phyloP scores from a whole-genome alignment of 1,140 invertebrate species.

The Laupala kohalensis region DNA sequence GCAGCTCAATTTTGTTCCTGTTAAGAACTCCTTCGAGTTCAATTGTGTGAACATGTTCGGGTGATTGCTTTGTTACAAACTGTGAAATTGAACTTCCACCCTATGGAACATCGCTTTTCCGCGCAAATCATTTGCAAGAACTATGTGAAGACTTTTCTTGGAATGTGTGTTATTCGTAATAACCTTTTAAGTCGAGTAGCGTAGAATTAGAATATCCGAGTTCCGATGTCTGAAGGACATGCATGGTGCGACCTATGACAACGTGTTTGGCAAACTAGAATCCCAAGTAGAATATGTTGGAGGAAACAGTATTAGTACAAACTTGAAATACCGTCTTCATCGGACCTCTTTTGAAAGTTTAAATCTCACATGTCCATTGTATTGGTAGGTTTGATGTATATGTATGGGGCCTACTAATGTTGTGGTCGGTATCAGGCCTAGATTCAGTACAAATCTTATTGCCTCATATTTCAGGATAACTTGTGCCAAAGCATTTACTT shows the following conservation, averaged over 20 bases:
- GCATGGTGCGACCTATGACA: background rate
- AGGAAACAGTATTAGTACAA: background rate
- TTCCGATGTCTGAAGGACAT: background rate
- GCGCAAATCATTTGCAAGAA: background rate
- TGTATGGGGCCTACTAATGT: background rate
- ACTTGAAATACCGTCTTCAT: background rate
- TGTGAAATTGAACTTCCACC: background rate
- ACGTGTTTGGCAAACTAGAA: background rate
- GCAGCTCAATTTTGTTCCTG: background rate
- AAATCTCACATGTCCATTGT: background rate
- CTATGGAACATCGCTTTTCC: background rate
- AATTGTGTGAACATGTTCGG: background rate
- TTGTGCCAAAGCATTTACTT: slow-evolving; percentile 1
- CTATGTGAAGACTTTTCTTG: no score
- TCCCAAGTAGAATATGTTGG: background rate
- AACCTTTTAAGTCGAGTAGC: background rate
- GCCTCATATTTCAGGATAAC: slow-evolving; percentile 1
- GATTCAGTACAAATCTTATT: slow-evolving; percentile 6
- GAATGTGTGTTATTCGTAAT: background rate
- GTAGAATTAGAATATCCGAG: background rate
- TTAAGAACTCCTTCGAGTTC: background rate
- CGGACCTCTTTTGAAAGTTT: background rate
- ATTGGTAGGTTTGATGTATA: background rate
- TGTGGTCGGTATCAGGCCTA: slow-evolving; percentile 2
- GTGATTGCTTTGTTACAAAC: slow-evolving; percentile 2